phyloP scores from a whole-genome alignment of 2,797 vertebrate species.

The Tauraco hartlaubi region DNA sequence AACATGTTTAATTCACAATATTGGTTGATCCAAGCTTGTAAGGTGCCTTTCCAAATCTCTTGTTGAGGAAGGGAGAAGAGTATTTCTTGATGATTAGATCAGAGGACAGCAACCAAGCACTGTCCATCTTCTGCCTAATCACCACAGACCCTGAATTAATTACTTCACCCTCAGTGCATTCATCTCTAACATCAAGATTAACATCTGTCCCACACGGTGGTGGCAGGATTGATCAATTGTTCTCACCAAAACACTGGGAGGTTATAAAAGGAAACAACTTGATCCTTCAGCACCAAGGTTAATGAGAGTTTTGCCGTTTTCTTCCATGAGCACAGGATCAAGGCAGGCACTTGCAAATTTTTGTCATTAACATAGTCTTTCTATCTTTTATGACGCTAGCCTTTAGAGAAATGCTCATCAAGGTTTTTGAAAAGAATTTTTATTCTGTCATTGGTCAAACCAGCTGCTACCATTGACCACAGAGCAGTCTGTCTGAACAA shows the following conservation, averaged over 20 bases:
- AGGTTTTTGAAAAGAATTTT: background rate
- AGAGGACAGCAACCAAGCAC: background rate
- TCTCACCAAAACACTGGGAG: background rate
- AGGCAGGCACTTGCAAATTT: fast-evolving
- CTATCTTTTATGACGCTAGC: background rate
- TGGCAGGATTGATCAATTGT: background rate
- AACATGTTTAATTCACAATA: background rate
- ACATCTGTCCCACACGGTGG: background rate
- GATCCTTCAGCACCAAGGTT: background rate
- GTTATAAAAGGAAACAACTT: background rate
- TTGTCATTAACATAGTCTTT: background rate
- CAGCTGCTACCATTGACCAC: background rate
- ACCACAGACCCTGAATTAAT: background rate
- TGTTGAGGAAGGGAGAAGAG: background rate
- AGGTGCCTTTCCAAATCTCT: background rate
- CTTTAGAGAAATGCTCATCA: background rate
- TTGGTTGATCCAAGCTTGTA: background rate
- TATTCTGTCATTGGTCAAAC: background rate
- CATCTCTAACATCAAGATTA: background rate
- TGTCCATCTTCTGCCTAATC: background rate
- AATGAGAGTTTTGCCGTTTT: background rate
- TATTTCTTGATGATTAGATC: background rate
- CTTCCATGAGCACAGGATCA: background rate
- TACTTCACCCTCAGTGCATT: background rate
- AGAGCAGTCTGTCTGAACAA: background rate